Evolutionary conservation across 2,797 vertebrate genomes (phyloP).

Genomic region (Aplochiton taeniatus): DNA sequence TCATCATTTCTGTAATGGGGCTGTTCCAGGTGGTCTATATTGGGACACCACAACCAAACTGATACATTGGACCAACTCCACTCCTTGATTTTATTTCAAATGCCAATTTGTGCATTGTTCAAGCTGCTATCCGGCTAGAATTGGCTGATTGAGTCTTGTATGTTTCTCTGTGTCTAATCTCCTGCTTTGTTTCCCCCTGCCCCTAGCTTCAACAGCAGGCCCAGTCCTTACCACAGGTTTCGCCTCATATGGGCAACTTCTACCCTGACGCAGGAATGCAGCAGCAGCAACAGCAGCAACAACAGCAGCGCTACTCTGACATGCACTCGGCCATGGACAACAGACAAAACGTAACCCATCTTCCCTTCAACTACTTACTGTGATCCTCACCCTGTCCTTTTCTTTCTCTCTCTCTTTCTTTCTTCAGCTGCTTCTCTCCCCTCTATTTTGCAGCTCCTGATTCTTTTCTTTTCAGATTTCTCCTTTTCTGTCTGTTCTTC

Average conservation of each 20-base stretch:
- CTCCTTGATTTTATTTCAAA: too few species aligned
- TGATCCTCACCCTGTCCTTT: background rate
- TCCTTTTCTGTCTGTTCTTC: constrained; percentile 22
- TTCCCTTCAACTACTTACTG: constrained; percentile 18
- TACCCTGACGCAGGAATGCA: constrained; percentile 79
- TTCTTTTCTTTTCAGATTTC: constrained; percentile 22
- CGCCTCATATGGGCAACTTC: constrained; percentile 78
- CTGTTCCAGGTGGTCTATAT: too few species aligned
- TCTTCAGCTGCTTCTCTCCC: constrained; percentile 9
- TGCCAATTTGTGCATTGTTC: too few species aligned
- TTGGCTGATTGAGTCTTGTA: constrained; percentile 1
- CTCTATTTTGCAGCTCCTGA: constrained; percentile 14
- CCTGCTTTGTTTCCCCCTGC: constrained; percentile 58
- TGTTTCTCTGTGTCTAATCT: constrained; percentile 26
- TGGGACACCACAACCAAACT: too few species aligned
- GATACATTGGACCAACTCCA: too few species aligned
- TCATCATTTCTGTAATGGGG: too few species aligned
- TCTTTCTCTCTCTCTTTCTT: constrained; percentile 25
- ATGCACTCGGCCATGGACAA: constrained; percentile 73
- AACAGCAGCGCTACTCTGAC: constrained; percentile 73
- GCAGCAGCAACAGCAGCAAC: constrained; percentile 30
- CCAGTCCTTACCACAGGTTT: constrained; percentile 81
- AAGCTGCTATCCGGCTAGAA: background rate
- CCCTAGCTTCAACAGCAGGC: constrained; percentile 74
- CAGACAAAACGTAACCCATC: constrained; percentile 78